Evolutionary conservation across 2,797 vertebrate species (phyloP), one percentile per base, ranked within the genome.

Genomic region (Kryptopterus vitreolus): DNA sequence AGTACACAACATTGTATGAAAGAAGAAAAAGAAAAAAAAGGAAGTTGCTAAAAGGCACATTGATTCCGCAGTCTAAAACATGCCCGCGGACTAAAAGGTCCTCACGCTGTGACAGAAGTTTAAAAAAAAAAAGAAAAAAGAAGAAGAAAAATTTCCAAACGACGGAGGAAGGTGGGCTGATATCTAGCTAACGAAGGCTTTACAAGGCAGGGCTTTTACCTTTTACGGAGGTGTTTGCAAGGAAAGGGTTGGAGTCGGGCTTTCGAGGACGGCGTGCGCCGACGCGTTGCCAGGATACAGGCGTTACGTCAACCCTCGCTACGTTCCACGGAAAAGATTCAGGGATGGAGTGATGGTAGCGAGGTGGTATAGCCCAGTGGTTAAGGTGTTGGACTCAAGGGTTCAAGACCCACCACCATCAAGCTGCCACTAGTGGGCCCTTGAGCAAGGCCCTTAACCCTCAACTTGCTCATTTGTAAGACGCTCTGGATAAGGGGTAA

Each of bases 1-100:
- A 80, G 59, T 53, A 31, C 31, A 62, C 65, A 70, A 70, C 48
- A 57, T 59, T 81, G 71, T 57, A 71, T 57, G 38, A 33, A 71
- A 77, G 50, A 15, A 43, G n/a, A 69, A 71, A 73, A 52, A 68
- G 38, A 43, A 31, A 69, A 71, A 73, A 52, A 68, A 29, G 5
- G 20, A 2, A 35, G 59, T 59, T 78, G 59, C 76, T 78, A 66
- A 73, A 57, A 78, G 75, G 69, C 66, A 65, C 62, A 81, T 70
- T 72, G 66, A 81, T 77, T 72, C 59, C 68, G 31, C 65, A 78
- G 78, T 72, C 68, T 53, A 57, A 63, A 63, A 72, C 63, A 63
- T 48, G 75, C 48, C 38, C 20, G 62, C 16, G 20, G 63, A 76
- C 48, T 53, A 79, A 78, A 72, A 48, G 53, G 63, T 80, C 73